Evolutionary conservation across 2,113 vertebrate genomes (phyloP), one percentile per base, ranked within the genome.

Genomic region (Callospermophilus lateralis): DNA sequence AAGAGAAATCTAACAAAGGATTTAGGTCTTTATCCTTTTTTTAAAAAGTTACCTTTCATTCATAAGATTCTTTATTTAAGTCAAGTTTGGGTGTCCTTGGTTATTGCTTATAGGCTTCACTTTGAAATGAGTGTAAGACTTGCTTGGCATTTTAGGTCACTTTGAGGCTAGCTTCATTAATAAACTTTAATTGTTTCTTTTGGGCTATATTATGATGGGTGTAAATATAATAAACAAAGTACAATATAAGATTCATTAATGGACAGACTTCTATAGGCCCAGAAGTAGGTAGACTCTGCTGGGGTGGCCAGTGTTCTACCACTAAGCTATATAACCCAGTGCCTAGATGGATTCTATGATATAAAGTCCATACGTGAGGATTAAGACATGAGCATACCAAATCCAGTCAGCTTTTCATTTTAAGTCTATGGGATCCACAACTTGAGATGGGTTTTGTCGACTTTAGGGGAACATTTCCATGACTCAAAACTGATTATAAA

Each of bases 41-140:
- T 78, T 63, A 13, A 55, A 39, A 74, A 74, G 12, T 42, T 42
- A 12, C 51, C 26, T 70, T 94, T 15, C 0, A 32, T 19, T 73
- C 1, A 58, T 4, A 63, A 15, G 26, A 9, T 20, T 37, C 17
- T 58, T 88, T 22, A 76, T 12, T 61, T 17, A 58, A 37, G 3
- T 65, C 67, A 95, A 1, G 16, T 85, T 51, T 55, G 3, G 8
- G 26, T 85, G 7, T 4, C 17, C 28, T 74, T 86, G 34, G 89
- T 87, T 37, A 78, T 78, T 95, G 37, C 28, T 81, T 70, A 55
- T 55, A 67, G 34, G 13, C 34, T 87, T 34, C 53, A 68, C 34
- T 89, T 96, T 73, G 81, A 97, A 80, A 63, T 63, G 51, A 70
- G 6, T 70, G 90, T n/a, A 80, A 94, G 63, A 91, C 13, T 87